Conservation (phyloP, 2,113 vertebrate genomes). For the Ariopsis seemanni region DNA sequence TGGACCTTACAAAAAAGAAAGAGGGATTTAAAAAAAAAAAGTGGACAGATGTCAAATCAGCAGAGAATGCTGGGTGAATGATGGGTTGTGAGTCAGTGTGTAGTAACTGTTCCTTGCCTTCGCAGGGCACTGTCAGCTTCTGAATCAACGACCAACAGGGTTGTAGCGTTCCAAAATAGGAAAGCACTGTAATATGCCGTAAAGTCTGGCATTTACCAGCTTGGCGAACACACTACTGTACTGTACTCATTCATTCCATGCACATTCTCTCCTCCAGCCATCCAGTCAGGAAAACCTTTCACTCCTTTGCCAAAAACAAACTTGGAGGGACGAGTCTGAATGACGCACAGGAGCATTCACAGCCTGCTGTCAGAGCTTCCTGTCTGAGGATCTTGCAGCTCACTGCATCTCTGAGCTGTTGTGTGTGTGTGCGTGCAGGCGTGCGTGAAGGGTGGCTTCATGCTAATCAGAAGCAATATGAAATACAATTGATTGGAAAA, state of each 20-base stretch:
- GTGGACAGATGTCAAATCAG: not conserved
- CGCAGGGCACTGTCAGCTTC: conserved; percentile 49
- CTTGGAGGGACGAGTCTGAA: conserved; percentile 44
- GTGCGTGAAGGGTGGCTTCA: not conserved
- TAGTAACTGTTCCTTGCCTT: conserved; percentile 48
- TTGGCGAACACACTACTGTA: conserved; percentile 34
- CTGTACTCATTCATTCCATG: conserved; percentile 48
- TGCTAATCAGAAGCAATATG: not conserved
- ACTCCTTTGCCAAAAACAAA: conserved; percentile 56
- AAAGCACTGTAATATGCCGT: conserved; percentile 29
- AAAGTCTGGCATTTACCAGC: conserved; percentile 25
- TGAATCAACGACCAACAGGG: conserved; percentile 13
- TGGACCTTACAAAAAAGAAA: not conserved
- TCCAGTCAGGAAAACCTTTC: conserved; percentile 50
- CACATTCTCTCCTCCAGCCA: conserved; percentile 41
- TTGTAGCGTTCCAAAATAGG: conserved; percentile 18
- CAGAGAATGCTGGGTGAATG: not conserved
- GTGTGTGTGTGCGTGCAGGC: not conserved
- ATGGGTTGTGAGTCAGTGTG: conserved; percentile 12
- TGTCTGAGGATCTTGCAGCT: conserved; percentile 47
- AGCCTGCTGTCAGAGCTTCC: conserved; percentile 49
- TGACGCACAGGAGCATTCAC: conserved; percentile 54
- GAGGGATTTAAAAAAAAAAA: not conserved
- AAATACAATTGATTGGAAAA: not conserved
- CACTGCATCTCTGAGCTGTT: conserved; percentile 23